Conservation (phyloP, 2,797 vertebrate genomes). For the Etheostoma nigrum region DNA sequence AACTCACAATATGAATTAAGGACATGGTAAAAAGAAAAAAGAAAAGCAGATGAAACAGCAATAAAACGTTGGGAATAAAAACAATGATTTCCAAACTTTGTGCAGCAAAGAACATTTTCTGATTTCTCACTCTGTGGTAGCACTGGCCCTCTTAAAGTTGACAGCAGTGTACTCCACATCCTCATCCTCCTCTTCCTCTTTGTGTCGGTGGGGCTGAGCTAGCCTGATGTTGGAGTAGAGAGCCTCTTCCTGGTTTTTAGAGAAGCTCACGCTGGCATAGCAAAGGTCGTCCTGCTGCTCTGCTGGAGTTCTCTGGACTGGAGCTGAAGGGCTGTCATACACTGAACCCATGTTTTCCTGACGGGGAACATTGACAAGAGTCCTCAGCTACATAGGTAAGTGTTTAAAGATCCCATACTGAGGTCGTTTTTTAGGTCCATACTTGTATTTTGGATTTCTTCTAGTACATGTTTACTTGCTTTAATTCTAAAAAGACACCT, state of each 20-base stretch:
- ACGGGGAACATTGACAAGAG: not conserved
- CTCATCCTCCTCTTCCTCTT: not conserved
- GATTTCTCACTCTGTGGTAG: conserved; percentile 17
- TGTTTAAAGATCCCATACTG: too few species aligned
- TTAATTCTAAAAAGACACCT: too few species aligned
- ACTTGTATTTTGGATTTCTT: too few species aligned
- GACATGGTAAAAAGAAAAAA: too few species aligned
- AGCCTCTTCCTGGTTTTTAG: not conserved
- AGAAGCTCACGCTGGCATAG: conserved; percentile 43
- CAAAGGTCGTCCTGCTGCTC: conserved; percentile 1
- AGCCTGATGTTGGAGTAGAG: conserved; percentile 34
- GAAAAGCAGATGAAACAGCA: too few species aligned
- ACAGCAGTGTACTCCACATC: conserved; percentile 25
- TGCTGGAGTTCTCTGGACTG: not conserved
- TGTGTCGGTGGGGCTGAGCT: not conserved
- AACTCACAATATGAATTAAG: not conserved
- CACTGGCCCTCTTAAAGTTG: not conserved
- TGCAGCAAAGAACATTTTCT: too few species aligned
- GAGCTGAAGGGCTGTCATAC: not conserved
- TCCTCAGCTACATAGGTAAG: too few species aligned
- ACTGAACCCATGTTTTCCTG: not conserved
- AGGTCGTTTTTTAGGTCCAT: too few species aligned
- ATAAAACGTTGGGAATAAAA: not conserved
- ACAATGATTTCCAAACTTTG: not conserved
- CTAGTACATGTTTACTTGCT: too few species aligned